Base-by-base conservation (phyloP, 2,113 vertebrate species). In the Dicaeum eximium region DNA sequence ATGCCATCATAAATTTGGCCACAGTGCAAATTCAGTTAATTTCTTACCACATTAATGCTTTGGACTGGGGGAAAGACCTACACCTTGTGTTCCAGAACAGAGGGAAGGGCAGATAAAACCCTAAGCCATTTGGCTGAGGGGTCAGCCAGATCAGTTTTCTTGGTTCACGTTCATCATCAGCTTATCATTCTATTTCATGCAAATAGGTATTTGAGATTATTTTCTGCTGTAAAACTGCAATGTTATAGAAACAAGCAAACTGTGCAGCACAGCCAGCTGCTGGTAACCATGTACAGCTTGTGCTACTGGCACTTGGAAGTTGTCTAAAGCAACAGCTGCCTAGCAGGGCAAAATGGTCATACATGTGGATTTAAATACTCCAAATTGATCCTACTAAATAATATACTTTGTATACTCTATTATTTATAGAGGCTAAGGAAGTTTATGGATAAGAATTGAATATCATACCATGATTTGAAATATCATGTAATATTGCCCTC, bases 101-200 rank as follows among this genome's bases (percentile, higher is more conserved):
- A 40, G 11, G 19, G 10, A 54, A 89, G 31, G 31, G 30, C 37
- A 73, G 31, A 50, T 13, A 45, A 13, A 30, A 13, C 35, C 9
- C 28, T 42, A 22, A 54, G 14, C 22, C 28, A 9, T 51, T 50
- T 11, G 5, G 12, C 12, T 74, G 33, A 64, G 17, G 4, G 2
- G 3, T 35, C 17, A 83, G 9, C 40, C 42, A 62, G 15, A 67
- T 51, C 14, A 23, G 16, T 45, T 79, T 38, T 72, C 18, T 58
- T 71, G 4, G 35, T 28, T 85, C 9, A 38, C 1, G 2, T 2
- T 74, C 1, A 0, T 11, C 30, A 71, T 54, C 40, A 75, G 13
- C 2, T 75, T 69, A 60, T 45, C 3, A 20, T 56, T 79, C 12
- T 77, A 13, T 45, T 92, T 82, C 31, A 24, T 33, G 15, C 25